A percentile compares a stretch with the other conserved stretches of the same genome.
These are phyloP conservation scores for Macquaria ambigua DNA, from an alignment of 2,113 vertebrate species.

Conservation along the genomic window DNA sequence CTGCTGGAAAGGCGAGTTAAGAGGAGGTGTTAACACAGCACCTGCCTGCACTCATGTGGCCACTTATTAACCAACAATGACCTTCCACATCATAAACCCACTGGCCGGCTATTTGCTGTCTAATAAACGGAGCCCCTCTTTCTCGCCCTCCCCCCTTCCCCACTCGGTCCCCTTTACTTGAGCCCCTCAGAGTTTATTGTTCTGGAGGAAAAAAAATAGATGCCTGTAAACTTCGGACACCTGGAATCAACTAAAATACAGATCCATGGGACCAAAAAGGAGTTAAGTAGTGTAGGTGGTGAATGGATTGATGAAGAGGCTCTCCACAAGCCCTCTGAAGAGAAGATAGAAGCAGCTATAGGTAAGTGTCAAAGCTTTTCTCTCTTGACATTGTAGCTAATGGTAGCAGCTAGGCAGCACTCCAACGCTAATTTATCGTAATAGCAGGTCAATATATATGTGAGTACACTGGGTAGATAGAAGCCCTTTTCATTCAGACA, in stretches of 20 bases:
- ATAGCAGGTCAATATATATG: slow-evolving; percentile 28
- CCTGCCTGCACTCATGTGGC: slow-evolving; percentile 87
- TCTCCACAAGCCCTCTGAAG: slow-evolving; percentile 63
- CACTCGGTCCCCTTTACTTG: slow-evolving; percentile 70
- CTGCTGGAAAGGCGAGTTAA: slow-evolving; percentile 81
- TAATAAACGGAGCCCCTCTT: slow-evolving; percentile 84
- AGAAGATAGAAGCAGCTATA: slow-evolving; percentile 51
- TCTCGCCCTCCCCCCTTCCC: slow-evolving; percentile 35
- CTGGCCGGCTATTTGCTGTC: slow-evolving; percentile 86
- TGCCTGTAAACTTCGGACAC: slow-evolving; percentile 82
- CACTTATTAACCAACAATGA: slow-evolving; percentile 90
- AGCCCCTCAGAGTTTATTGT: slow-evolving; percentile 84
- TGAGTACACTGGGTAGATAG: slow-evolving; percentile 2
- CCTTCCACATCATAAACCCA: slow-evolving; percentile 88
- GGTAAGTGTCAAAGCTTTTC: slow-evolving; percentile 47
- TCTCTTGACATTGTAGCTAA: slow-evolving; percentile 64
- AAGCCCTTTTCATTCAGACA: background rate
- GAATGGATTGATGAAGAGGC: slow-evolving; percentile 77
- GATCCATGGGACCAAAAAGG: slow-evolving; percentile 72
- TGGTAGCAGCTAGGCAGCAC: slow-evolving; percentile 47
- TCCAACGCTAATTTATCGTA: slow-evolving; percentile 58
- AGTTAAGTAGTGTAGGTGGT: slow-evolving; percentile 77
- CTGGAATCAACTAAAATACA: slow-evolving; percentile 84
- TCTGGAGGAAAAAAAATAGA: slow-evolving; percentile 79
- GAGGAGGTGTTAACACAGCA: slow-evolving; percentile 89